Evolutionary conservation across 1,140 invertebrate genomes (phyloP), one percentile per base, ranked within the genome.

Genomic region (Trichoplusia ni): DNA sequence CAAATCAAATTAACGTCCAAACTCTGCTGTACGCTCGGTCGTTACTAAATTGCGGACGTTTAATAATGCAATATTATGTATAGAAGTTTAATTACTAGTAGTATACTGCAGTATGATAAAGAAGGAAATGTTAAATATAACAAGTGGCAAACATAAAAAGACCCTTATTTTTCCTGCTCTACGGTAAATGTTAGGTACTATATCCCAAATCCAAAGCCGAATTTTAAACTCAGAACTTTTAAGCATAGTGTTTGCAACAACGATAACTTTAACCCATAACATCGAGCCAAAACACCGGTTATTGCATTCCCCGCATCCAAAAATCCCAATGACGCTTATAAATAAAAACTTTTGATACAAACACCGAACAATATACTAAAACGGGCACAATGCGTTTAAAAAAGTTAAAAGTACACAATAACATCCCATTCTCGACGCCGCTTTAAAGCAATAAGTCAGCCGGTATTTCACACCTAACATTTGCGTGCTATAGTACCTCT

Each of bases 381-480:
- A 16, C 31, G 8, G 6, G 16, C 14, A 58, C 54, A 58, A 58
- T 58, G 29, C 37, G 54, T 44, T 40, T 58, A 58, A 58, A 54
- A 54, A 58, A 42, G 54, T 58, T 13, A 42, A 29, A 44, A 27
- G 38, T 58, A 58, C 38, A 58, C 38, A 58, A 58, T 58, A 58
- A 58, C 54, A 44, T 42, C 37, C 11, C 38, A 58, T 58, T 27
- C 25, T 42, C 25, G 25, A 21, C 35, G 19, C 16, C 56, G 38
- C 59, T 56, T 56, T 63, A 64, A 62, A 42, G 67, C 71, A 71
- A 73, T 77, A 80, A 79, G 64, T 79, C 70, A 76, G 67, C 53
- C 42, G 71, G 73, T 66, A 73, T 76, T 79, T 77, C 75, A 73
- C 79, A 85, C 79, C 80, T 76, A 69, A 73, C 64, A 71, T 77